Conservation (phyloP, 2,113 vertebrate species). For the Symphodus melops region DNA sequence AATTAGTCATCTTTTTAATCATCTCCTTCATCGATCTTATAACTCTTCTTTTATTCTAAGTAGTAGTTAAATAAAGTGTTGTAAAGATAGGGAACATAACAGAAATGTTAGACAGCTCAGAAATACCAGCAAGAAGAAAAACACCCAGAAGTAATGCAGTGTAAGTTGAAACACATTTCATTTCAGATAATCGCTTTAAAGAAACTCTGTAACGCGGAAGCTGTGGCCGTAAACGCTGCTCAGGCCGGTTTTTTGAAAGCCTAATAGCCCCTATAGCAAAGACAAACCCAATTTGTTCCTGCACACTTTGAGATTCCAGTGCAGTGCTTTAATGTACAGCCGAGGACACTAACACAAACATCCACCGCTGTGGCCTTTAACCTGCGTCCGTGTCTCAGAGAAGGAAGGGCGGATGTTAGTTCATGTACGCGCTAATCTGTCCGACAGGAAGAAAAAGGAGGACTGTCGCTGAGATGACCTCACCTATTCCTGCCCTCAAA, state of each 20-base stretch:
- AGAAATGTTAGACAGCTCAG: neutral
- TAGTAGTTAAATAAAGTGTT: neutral
- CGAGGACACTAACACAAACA: constrained; percentile 10
- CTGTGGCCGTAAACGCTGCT: neutral
- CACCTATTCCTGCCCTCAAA: constrained; percentile 67
- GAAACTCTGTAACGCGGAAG: constrained; percentile 14
- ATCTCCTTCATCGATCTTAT: neutral
- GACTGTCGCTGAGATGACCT: constrained; percentile 65
- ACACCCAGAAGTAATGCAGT: neutral
- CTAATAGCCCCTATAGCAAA: constrained; percentile 1
- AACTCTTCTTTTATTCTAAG: neutral
- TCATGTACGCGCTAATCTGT: constrained; percentile 53
- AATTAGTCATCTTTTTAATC: too few species aligned
- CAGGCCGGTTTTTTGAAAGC: neutral
- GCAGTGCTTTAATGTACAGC: constrained; percentile 3
- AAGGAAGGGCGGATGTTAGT: constrained; percentile 51
- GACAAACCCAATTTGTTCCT: constrained; percentile 21
- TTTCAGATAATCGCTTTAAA: constrained; percentile 13
- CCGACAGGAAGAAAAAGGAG: constrained; percentile 22
- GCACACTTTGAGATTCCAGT: neutral
- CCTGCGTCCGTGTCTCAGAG: constrained; percentile 11
- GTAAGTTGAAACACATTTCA: constrained; percentile 26
- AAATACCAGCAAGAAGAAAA: neutral
- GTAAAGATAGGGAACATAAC: neutral
- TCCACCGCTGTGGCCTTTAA: constrained; percentile 3